Percentiles rank a stretch among this genome's conserved stretches.
Conservation (phyloP, 92 coral and sea anemone genomes). For the Porites cylindrica region DNA sequence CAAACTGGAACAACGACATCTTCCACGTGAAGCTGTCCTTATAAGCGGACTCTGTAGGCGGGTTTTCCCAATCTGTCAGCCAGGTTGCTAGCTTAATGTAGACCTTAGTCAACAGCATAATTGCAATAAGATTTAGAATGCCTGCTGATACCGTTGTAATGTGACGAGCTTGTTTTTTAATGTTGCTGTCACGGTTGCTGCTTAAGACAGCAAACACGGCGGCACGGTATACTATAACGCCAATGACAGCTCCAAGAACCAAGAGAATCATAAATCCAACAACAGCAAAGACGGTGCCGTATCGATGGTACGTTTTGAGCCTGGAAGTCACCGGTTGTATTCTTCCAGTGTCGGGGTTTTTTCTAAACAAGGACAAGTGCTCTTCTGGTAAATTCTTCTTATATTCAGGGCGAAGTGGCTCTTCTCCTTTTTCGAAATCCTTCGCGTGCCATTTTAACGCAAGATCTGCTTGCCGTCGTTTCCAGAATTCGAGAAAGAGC, state of each 20-base stretch:
- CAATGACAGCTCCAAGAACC: slow-evolving; percentile 84
- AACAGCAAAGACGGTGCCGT: slow-evolving; percentile 78
- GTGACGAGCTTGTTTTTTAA: slow-evolving; percentile 79
- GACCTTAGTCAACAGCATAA: slow-evolving; percentile 77
- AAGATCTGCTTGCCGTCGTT: slow-evolving; percentile 85
- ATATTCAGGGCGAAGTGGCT: slow-evolving; percentile 60
- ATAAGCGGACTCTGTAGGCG: slow-evolving; percentile 88
- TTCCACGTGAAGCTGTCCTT: slow-evolving; percentile 93
- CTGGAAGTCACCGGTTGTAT: slow-evolving; percentile 85
- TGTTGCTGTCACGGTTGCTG: slow-evolving; percentile 49
- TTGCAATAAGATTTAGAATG: slow-evolving; percentile 80
- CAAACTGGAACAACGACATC: slow-evolving; percentile 97
- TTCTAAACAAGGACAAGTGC: slow-evolving; percentile 6
- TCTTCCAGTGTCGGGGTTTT: slow-evolving; percentile 67
- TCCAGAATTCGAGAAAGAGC: slow-evolving; percentile 94
- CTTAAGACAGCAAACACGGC: slow-evolving; percentile 91
- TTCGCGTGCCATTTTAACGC: slow-evolving; percentile 88
- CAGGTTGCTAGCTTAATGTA: slow-evolving; percentile 88
- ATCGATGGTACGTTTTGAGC: slow-evolving; percentile 75
- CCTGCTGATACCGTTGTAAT: slow-evolving; percentile 91
- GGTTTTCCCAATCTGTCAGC: slow-evolving; percentile 97
- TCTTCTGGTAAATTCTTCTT: slow-evolving; percentile 36
- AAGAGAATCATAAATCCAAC: slow-evolving; percentile 88
- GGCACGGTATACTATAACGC: slow-evolving; percentile 93
- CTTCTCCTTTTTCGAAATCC: slow-evolving; percentile 92